Evolutionary conservation across 2,113 vertebrate genomes (phyloP).

Genomic region (Syngnathus floridae): DNA sequence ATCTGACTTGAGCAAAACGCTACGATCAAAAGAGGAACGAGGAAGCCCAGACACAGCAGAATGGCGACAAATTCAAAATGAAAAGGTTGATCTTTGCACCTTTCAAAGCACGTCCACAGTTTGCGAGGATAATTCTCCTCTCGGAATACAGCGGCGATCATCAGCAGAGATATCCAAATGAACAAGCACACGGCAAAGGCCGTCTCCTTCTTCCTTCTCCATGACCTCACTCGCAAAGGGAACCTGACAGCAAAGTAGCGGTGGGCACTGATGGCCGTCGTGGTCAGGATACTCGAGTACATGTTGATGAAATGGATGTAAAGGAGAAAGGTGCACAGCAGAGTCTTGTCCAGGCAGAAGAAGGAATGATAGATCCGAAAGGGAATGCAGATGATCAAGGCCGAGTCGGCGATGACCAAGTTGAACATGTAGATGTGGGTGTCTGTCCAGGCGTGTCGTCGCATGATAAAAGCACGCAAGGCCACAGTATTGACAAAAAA

Average conservation of each 20-base stretch:
- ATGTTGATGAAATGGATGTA: constrained; percentile 61
- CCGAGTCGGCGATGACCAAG: constrained; percentile 51
- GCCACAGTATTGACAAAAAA: constrained; percentile 49
- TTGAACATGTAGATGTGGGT: constrained; percentile 68
- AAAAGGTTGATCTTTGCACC: neutral
- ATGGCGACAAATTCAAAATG: accelerated
- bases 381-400: constrained; percentile 59
- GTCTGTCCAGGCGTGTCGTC: constrained; percentile 50
- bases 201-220: constrained; percentile 36
- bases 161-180: constrained; percentile 43
- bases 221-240: constrained; percentile 37
- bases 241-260: constrained; percentile 57
- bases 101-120: constrained; percentile 53
- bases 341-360: neutral
- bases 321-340: constrained; percentile 51
- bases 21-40: constrained; percentile 42
- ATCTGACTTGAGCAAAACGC: constrained; percentile 53
- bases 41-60: constrained; percentile 45
- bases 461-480: constrained; percentile 41
- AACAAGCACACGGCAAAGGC: constrained; percentile 44
- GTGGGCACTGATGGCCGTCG: constrained; percentile 57
- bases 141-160: neutral
- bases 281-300: constrained; percentile 66
- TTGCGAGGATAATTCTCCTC: neutral
- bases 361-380: constrained; percentile 53